These are phyloP conservation scores for Scopus umbretta DNA, from an alignment of 2,113 vertebrate genomes.

Conservation along the genomic window DNA sequence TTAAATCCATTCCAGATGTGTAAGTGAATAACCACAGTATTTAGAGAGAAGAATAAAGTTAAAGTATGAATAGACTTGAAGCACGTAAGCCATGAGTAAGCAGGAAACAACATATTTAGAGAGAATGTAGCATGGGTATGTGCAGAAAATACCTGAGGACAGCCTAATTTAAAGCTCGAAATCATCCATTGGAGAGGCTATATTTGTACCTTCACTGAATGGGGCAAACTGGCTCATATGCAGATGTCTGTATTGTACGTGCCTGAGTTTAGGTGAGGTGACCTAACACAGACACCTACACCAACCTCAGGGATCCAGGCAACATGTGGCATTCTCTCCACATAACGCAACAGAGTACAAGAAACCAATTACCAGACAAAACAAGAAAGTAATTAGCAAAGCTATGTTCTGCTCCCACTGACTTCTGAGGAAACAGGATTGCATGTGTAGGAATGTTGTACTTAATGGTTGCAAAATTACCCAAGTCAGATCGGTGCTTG, in stretches of 20 bases:
- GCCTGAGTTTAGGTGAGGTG: not conserved
- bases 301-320: not conserved
- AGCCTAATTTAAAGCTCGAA: not conserved
- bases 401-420: not conserved
- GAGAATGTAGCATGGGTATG: not conserved
- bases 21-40: slow-evolving; percentile 19
- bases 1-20: slow-evolving; percentile 56
- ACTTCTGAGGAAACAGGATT: not conserved
- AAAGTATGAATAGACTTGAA: slow-evolving; percentile 23
- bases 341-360: not conserved
- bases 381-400: not conserved
- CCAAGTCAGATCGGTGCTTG: not conserved
- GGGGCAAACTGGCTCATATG: not conserved
- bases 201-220: not conserved
- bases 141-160: not conserved
- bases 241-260: not conserved
- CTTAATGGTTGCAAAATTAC: not conserved
- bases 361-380: not conserved
- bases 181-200: not conserved
- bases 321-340: not conserved
- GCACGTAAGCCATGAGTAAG: not conserved
- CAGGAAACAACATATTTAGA: slow-evolving; percentile 5
- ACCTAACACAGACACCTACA: not conserved
- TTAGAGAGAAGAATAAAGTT: slow-evolving; percentile 29
- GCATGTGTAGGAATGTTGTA: not conserved